Percentiles rank a stretch among this genome's conserved stretches.
Evolutionary conservation across 2,797 vertebrate genomes (phyloP).

Genomic region (Microchirus variegatus): DNA sequence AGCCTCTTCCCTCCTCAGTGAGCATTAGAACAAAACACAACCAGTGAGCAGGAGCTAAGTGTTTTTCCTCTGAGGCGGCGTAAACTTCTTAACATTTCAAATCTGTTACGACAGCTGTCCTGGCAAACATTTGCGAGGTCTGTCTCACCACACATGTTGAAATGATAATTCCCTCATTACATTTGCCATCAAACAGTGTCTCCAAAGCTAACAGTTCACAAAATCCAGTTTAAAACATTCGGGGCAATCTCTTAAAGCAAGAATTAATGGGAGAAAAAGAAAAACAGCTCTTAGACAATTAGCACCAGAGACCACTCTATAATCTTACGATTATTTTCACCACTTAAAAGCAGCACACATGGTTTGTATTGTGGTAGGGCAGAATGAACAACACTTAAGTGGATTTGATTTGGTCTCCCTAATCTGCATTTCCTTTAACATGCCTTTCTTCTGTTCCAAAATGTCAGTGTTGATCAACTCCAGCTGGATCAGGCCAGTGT

Average conservation of each 20-base stretch:
- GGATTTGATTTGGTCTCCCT: conserved; percentile 74
- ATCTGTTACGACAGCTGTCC: conserved; percentile 69
- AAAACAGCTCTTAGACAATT: conserved; percentile 81
- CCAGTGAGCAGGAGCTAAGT: conserved; percentile 57
- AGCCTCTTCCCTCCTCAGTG: conserved; percentile 35
- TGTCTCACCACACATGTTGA: conserved; percentile 69
- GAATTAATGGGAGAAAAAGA: conserved; percentile 75
- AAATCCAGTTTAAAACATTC: conserved; percentile 70
- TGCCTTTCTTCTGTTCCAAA: conserved; percentile 69
- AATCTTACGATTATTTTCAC: conserved; percentile 81
- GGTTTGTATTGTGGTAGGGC: conserved; percentile 72
- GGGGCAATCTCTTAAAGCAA: conserved; percentile 68
- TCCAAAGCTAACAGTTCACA: conserved; percentile 71
- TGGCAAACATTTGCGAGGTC: conserved; percentile 56
- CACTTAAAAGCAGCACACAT: conserved; percentile 81
- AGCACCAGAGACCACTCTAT: conserved; percentile 79
- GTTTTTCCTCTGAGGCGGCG: conserved; percentile 57
- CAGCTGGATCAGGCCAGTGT: conserved; percentile 67
- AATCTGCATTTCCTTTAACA: conserved; percentile 78
- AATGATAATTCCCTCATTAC: conserved; percentile 70
- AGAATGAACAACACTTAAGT: conserved; percentile 75
- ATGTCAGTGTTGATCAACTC: conserved; percentile 70
- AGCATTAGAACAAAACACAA: conserved; percentile 60
- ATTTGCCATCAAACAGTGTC: conserved; percentile 70
- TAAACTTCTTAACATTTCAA: conserved; percentile 68